Conservation (phyloP, 1,140 invertebrate genomes). For the silkworm (Bombyx mori) region DNA sequence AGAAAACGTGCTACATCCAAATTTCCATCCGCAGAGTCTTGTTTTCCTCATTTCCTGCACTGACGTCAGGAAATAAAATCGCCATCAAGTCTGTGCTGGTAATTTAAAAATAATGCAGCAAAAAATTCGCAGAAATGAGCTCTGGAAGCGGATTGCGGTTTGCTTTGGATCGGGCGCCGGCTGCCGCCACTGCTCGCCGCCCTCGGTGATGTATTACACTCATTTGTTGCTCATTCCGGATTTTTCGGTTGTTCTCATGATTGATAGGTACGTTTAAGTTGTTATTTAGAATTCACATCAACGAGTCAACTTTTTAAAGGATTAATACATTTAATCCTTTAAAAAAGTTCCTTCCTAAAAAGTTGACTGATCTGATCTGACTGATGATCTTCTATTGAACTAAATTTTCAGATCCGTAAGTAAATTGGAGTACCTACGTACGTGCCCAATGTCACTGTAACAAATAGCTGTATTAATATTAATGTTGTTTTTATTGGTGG, state of each 20-base stretch:
- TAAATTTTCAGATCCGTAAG: no score
- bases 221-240: background rate
- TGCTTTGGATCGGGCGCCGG: conserved; percentile 28
- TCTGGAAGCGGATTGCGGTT: conserved; percentile 45
- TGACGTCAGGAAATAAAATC: conserved; percentile 59
- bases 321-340: no score
- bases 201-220: background rate
- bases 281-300: no score
- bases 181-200: conserved; percentile 2
- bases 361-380: no score
- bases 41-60: conserved; percentile 50
- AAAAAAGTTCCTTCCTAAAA: no score
- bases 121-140: conserved; percentile 48
- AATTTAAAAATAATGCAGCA: conserved; percentile 62
- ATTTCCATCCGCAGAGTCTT: conserved; percentile 33
- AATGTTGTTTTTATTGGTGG: no score
- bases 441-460: no score
- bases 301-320: no score
- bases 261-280: background rate
- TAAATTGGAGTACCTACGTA: no score
- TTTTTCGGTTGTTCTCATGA: conserved; percentile 4
- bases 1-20: conserved; percentile 23
- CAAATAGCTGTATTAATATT: no score
- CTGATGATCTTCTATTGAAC: no score
- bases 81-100: conserved; percentile 51